Evolutionary conservation across 2,113 vertebrate species (phyloP), one percentile per base, ranked within the genome.

Genomic region (Malaclemys terrapin): DNA sequence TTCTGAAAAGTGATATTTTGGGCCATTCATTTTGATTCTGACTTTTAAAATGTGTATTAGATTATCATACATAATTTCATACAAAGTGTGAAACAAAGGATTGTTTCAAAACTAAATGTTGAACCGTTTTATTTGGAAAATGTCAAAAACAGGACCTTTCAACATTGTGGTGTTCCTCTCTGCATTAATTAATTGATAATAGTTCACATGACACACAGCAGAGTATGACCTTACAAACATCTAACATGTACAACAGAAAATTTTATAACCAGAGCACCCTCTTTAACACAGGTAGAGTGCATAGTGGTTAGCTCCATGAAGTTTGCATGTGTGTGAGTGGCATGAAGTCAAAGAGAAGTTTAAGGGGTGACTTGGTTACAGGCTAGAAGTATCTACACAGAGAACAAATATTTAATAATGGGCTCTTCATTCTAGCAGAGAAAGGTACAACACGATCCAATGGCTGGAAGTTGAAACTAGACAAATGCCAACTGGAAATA

Each of bases 281-380:
- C 42, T 89, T 92, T 38, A 53, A n/a, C 57, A 78, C 11, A 22
- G 45, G 29, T 7, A 75, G 53, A 50, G 82, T 45, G 13, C 29
- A 7, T 72, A 76, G 24, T 10, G 27, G 50, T 59, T 52, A 52
- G 50, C 20, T 12, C 50, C 20, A 27, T 3, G 11, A 76, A 24
- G 42, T 35, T 52, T 54, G 35, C 20, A 27, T 69, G 38, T 1
- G 1, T 3, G 16, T 10, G 38, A 20, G 0, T 0, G 27, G 22
- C 59, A 3, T 47, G 17, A 0, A 69, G 56, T 9, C 31, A 65
- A 62, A 62, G 29, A 62, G 31, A 35, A 31, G 3, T n/a, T 65
- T 65, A n/a, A n/a, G 62, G 31, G 31, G 31, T 19, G 62, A 65
- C 31, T n/a, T 65, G 16, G 31, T 65, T 65, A 65, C 62, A 65